phyloP scores from a whole-genome alignment of 2,113 vertebrate species.

The Poecile atricapillus region DNA sequence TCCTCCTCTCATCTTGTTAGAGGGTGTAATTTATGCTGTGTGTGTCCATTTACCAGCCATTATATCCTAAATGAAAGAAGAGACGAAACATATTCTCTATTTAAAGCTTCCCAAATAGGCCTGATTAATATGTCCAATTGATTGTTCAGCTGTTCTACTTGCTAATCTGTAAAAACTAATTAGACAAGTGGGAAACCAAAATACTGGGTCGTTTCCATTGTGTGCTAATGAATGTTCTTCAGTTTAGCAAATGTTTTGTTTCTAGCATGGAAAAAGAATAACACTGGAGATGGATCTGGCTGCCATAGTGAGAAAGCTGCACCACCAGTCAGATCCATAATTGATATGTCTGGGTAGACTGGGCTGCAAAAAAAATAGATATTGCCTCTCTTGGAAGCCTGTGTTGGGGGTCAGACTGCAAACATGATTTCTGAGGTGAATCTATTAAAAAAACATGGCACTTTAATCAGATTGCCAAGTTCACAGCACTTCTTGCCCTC shows the following conservation, averaged over 20 bases:
- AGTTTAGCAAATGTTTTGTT: conserved; percentile 60
- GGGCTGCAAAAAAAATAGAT: not conserved
- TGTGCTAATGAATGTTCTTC: conserved; percentile 53
- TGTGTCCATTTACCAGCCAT: conserved; percentile 58
- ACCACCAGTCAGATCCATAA: not conserved
- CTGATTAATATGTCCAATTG: conserved; percentile 69
- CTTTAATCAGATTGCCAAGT: not conserved
- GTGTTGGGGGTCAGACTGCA: not conserved
- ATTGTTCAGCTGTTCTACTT: conserved; percentile 62
- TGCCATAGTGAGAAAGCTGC: not conserved
- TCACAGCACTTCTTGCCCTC: not conserved
- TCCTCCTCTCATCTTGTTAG: conserved; percentile 50
- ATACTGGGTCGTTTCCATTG: conserved; percentile 61
- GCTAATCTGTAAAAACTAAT: conserved; percentile 65
- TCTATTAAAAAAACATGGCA: not conserved
- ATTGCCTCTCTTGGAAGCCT: not conserved
- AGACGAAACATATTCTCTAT: conserved; percentile 54
- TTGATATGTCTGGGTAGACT: not conserved
- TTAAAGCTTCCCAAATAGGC: conserved; percentile 53
- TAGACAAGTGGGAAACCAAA: conserved; percentile 68
- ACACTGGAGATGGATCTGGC: not conserved
- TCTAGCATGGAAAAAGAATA: not conserved
- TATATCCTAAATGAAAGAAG: conserved; percentile 62
- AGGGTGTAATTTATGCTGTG: conserved; percentile 60
- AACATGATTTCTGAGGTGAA: not conserved